Evolutionary conservation across 2,797 vertebrate genomes (phyloP), one percentile per base, ranked within the genome.

Genomic region (Pelodytes ibericus): DNA sequence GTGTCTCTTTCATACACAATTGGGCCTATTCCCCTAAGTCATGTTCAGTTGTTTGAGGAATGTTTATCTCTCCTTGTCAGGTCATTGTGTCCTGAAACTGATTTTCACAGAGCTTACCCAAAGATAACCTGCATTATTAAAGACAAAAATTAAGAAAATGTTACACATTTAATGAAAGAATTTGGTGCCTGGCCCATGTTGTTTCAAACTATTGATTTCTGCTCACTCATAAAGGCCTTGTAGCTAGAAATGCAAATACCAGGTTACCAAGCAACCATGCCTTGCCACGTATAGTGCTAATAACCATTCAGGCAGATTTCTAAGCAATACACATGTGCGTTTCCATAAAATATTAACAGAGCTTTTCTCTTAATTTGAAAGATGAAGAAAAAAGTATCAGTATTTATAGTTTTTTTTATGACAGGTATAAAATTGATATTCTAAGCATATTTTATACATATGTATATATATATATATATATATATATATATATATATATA

Each of bases 21-120:
- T 79, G 72, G 70, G 82, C 81, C 81, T 51, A 84, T 81, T 88
- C n/a, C n/a, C n/a, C n/a, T 94, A 95, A 87, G 94, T 89, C 96
- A 96, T 96, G 87, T 86, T 91, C 82, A 82, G 80, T 83, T 71
- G 84, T 80, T 66, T 59, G 26, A 29, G 80, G 81, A 81, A 68
- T 36, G 39, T 31, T 79, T 71, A 75, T 18, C 79, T 82, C 76
- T 83, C 72, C 4, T 65, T 51, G 27, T 73, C 51, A 62, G 57
- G 57, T 62, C 76, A 79, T 79, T 73, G 53, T 73, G 25, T 57
- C 68, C 44, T 57, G 30, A 59, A 62, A 25, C 27, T 36, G 36
- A 41, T 70, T 33, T 65, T 30, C 33, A 57, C 29, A 26, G 26
- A 51, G 20, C 18, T 41, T 72, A n/a, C 33, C 58, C 41, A 1